Percentiles rank a stretch among this genome's conserved stretches.
Evolutionary conservation across 2,797 vertebrate species (phyloP).

Genomic region (Nyctalus aviator): DNA sequence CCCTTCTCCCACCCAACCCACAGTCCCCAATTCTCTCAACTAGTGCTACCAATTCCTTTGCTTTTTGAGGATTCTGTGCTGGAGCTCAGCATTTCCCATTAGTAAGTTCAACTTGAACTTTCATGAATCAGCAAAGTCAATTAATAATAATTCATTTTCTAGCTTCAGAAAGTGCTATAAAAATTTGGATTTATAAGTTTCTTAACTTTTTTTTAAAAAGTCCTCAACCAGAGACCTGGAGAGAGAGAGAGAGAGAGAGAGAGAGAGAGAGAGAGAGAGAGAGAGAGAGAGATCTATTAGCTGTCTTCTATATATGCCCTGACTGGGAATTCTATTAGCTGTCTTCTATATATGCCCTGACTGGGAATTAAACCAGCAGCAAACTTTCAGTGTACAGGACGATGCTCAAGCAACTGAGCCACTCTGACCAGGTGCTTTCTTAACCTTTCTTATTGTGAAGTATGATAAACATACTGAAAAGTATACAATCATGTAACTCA

Average conservation of each 20-base stretch:
- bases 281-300: no score
- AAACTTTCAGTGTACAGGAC: not conserved
- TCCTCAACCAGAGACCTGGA: no score
- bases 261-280: no score
- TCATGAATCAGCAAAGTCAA: not conserved
- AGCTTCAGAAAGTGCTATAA: constrained; percentile 14
- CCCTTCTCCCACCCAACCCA: not conserved
- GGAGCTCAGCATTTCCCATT: not conserved
- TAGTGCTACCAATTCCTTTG: not conserved
- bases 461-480: constrained; percentile 31
- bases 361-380: not conserved
- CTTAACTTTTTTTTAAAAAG: no score
- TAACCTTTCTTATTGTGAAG: not conserved
- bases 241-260: no score
- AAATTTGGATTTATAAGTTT: constrained; percentile 2
- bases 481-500: not conserved
- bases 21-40: not conserved
- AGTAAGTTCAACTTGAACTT: not conserved
- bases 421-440: not conserved
- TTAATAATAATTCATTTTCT: constrained; percentile 1
- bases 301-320: not conserved
- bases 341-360: not conserved
- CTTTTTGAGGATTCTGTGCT: not conserved
- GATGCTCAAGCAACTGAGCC: not conserved
- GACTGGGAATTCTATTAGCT: not conserved